phyloP scores from a whole-genome alignment of 2,888 invertebrate species.

The Ophion ellenae region DNA sequence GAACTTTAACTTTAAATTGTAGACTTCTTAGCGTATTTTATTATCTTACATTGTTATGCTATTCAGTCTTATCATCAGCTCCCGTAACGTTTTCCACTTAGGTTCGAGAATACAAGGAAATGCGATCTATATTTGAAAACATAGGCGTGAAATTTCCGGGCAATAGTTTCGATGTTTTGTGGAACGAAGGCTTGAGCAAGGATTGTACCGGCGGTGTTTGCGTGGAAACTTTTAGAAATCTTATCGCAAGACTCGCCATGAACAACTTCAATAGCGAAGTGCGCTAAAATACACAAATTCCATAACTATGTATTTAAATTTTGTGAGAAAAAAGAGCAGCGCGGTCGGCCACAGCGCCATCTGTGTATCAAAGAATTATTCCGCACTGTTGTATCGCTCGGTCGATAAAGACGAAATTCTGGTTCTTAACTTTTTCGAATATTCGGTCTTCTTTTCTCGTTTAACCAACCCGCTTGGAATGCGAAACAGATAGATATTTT shows the following conservation, averaged over 20 bases:
- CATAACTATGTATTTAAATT: neutral
- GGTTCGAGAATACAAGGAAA: constrained; percentile 71
- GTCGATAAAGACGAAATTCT: constrained; percentile 36
- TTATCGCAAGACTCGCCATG: constrained; percentile 53
- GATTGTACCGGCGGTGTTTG: constrained; percentile 74
- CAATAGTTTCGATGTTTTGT: constrained; percentile 74
- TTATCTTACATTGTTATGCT: neutral
- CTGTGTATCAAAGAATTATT: neutral
- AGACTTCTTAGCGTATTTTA: neutral
- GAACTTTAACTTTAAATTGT: neutral
- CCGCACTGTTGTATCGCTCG: neutral
- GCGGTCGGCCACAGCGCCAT: neutral
- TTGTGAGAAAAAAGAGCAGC: neutral
- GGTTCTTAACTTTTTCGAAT: too few species aligned
- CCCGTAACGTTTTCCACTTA: constrained; percentile 46
- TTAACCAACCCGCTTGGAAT: too few species aligned
- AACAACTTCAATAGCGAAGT: constrained; percentile 22
- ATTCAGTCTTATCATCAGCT: neutral
- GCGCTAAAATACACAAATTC: constrained; percentile 1
- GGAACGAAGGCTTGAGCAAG: constrained; percentile 72
- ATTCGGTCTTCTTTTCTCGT: too few species aligned
- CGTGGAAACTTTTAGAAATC: constrained; percentile 72
- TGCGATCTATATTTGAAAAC: constrained; percentile 70
- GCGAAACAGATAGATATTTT: too few species aligned
- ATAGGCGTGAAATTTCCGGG: constrained; percentile 73